Percentiles rank a stretch among this genome's conserved stretches.
Evolutionary conservation across 2,888 invertebrate species (phyloP).

Genomic region (Xestia xanthographa): DNA sequence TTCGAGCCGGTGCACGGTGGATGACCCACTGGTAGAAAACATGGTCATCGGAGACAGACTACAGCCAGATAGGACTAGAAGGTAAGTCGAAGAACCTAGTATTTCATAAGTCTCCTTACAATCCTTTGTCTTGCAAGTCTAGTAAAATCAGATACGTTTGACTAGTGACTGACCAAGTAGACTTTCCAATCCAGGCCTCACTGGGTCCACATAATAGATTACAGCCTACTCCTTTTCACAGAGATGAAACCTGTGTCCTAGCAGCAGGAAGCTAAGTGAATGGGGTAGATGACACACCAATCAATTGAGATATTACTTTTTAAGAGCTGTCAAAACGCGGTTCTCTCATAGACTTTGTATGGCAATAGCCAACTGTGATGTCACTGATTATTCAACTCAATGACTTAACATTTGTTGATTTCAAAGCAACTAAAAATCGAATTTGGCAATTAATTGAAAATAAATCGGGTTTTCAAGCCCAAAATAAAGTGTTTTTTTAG

Average conservation of each 20-base stretch:
- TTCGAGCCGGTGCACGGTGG: conserved; percentile 85
- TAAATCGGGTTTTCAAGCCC: no score
- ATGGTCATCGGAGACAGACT: conserved; percentile 84
- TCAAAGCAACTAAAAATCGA: no score
- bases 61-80: conserved; percentile 76
- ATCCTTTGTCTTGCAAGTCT: not conserved
- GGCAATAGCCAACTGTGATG: no score
- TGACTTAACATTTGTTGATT: no score
- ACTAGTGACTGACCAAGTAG: not conserved
- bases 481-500: no score
- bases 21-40: conserved; percentile 87
- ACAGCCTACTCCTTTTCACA: not conserved
- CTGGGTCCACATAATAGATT: not conserved
- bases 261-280: not conserved
- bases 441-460: no score
- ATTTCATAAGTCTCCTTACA: not conserved
- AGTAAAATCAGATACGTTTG: not conserved
- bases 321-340: no score
- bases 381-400: no score
- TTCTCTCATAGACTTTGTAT: no score
- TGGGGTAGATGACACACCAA: no score
- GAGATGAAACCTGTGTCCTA: not conserved
- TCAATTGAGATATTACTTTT: no score
- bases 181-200: not conserved
- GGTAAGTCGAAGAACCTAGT: conserved; percentile 67